These are phyloP conservation scores for Telmatochromis bifrenatus DNA, from an alignment of 2,113 vertebrate species.

Conservation along the genomic window DNA sequence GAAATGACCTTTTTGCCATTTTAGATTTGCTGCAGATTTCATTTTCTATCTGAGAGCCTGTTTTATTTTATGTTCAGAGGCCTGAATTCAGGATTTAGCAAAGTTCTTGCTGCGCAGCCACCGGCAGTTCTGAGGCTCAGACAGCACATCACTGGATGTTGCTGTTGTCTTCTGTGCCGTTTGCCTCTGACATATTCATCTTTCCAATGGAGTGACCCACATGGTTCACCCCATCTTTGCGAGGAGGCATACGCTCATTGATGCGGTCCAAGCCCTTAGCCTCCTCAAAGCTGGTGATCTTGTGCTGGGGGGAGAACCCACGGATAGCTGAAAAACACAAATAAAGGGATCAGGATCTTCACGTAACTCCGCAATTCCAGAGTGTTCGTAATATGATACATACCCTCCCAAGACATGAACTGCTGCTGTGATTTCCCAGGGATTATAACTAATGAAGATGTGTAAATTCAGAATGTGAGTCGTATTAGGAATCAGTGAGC, in stretches of 20 bases:
- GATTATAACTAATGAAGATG: background rate
- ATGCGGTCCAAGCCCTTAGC: slow-evolving; percentile 80
- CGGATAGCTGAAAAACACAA: slow-evolving; percentile 67
- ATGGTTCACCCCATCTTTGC: slow-evolving; percentile 75
- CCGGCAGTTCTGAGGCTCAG: slow-evolving; percentile 40
- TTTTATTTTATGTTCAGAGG: slow-evolving; percentile 65
- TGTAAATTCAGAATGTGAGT: background rate
- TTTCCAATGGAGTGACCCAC: slow-evolving; percentile 78
- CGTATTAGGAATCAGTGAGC: background rate
- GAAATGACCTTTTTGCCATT: slow-evolving; percentile 48
- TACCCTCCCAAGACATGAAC: background rate
- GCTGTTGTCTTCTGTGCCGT: slow-evolving; percentile 79
- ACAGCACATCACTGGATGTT: slow-evolving; percentile 74
- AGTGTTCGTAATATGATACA: background rate
- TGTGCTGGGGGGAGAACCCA: slow-evolving; percentile 79
- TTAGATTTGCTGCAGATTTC: slow-evolving; percentile 62
- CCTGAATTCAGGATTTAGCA: slow-evolving; percentile 68
- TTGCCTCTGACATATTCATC: slow-evolving; percentile 79
- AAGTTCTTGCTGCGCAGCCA: slow-evolving; percentile 57
- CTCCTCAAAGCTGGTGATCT: slow-evolving; percentile 79
- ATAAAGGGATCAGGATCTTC: background rate
- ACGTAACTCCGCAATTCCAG: background rate
- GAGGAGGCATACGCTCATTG: slow-evolving; percentile 80
- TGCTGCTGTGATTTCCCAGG: background rate
- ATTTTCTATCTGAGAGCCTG: slow-evolving; percentile 57